phyloP scores from a whole-genome alignment of 2,888 invertebrate genomes.

The Drosophila parthenogenetica region DNA sequence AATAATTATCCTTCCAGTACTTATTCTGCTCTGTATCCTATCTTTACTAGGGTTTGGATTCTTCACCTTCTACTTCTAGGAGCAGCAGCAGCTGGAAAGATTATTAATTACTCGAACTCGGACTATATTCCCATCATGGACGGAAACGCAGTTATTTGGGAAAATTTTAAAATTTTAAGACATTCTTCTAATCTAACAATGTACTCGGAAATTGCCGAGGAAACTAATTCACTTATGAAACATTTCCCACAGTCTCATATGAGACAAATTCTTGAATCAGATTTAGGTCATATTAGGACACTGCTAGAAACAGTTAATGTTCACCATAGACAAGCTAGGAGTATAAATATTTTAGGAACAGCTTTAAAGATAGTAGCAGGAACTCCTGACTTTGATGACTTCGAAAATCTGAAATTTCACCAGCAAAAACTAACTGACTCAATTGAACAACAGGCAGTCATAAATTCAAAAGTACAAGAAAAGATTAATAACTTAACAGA shows the following conservation, averaged over 20 bases:
- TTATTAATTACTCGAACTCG: constrained; percentile 21
- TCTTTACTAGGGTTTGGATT: not conserved
- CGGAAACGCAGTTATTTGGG: constrained; percentile 25
- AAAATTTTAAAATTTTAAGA: constrained; percentile 5
- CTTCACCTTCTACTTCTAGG: not conserved
- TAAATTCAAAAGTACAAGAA: not conserved
- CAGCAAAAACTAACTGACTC: no score
- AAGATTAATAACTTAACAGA: not conserved
- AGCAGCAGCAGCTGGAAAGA: not conserved
- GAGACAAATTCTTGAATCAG: constrained; percentile 2
- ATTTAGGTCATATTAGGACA: not conserved
- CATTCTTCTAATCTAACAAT: constrained; percentile 9
- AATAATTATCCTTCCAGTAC: no score
- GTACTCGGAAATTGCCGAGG: constrained; percentile 12
- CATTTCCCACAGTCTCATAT: constrained; percentile 6
- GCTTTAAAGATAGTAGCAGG: no score
- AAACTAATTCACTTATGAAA: not conserved
- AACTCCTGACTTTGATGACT: no score
- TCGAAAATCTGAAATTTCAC: no score
- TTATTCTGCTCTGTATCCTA: no score
- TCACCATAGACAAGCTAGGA: no score
- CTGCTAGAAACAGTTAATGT: no score
- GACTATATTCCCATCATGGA: constrained; percentile 30
- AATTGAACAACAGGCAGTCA: not conserved
- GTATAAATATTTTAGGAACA: no score